Base-by-base conservation (phyloP, 2,888 invertebrate genomes). In the Falcaria lacertinaria region DNA sequence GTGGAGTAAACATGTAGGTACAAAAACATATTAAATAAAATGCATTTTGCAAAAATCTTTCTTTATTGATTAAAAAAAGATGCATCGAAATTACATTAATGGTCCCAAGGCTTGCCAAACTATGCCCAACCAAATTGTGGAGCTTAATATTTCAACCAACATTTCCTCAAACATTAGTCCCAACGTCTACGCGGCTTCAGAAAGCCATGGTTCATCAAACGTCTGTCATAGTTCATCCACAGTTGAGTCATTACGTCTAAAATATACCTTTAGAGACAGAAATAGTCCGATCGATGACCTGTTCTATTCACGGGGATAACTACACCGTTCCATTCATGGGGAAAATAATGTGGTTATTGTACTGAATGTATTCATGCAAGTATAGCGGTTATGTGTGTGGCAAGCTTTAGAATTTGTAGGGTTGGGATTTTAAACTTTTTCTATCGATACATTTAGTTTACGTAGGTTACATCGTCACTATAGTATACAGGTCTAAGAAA, bases 231-330 rank as follows among this genome's bases (percentile, higher is more conserved):
- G 33, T 52, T 55, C 54, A 55, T 54, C 42, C 28, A 11, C 28
- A 28, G 28, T 28, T 28, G 28, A 28, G 11, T 28, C 28, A 28
- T 28, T 28, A 47, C 45, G 53, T 56, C 61, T 56, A 54, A 59
- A 57, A 65, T 52, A 60, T 62, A 69, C 68, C 67, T 75, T 73
- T 73, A 69, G 62, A 47, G 45, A 66, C 69, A 40, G 54, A 75
- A 77, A 79, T 79, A 80, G 76, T 64, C 41, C 47, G 55, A 58
- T 71, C 73, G 47, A 57, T 55, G 67, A 69, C 64, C 72, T 50
- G 43, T 32, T 8, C 14, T 43, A 37, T 43, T 36, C 44, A 49
- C 52, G 44, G 53, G 50, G 33, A 41, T 45, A 42, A 50, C 39
- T 52, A 25, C 17, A 28, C 25, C 11, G 13, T 2, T 28, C 38